phyloP scores from a whole-genome alignment of 2,113 vertebrate genomes.

The Talpa occidentalis region DNA sequence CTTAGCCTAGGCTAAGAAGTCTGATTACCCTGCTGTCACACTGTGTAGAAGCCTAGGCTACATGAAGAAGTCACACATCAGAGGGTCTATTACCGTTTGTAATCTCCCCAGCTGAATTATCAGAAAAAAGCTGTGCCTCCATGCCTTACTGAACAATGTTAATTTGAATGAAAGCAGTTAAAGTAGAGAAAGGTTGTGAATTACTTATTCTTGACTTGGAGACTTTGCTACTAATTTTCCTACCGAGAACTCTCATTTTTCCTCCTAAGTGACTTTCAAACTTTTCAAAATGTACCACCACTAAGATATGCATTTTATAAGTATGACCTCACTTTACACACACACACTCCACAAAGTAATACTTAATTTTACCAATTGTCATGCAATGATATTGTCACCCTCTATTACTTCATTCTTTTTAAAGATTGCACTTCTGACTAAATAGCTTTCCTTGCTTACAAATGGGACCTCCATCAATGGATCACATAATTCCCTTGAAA shows the following conservation, averaged over 20 bases:
- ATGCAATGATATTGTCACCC: neutral
- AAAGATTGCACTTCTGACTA: neutral
- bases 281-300: neutral
- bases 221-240: neutral
- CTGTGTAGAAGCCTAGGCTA: neutral
- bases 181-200: neutral
- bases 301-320: neutral
- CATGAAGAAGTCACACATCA: accelerated
- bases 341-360: neutral
- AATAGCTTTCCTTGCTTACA: neutral
- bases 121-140: neutral
- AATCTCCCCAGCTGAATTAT: neutral
- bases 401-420: neutral
- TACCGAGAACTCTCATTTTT: neutral
- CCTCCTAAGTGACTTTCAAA: neutral
- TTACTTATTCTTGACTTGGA: constrained; percentile 9
- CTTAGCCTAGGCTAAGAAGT: neutral
- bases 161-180: neutral
- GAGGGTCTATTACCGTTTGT: neutral
- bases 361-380: neutral
- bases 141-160: neutral
- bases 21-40: neutral
- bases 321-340: neutral
- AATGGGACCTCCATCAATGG: neutral
- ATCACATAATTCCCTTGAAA: neutral